Base-by-base conservation (phyloP, 2,888 invertebrate species). In the Abrostola tripartita region DNA sequence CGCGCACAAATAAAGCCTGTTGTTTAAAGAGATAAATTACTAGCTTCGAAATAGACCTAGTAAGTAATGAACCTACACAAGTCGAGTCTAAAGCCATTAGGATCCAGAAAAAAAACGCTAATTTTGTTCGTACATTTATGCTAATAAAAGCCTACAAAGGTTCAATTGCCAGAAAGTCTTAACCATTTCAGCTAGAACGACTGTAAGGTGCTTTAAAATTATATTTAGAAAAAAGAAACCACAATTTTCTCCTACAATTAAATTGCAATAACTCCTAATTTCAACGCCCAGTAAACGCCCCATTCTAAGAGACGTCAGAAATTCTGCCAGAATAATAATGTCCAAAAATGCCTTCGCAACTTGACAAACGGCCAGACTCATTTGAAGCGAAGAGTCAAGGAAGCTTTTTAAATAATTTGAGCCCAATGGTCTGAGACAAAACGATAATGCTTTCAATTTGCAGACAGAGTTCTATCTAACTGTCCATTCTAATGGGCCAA, bases 361-460 rank as follows among this genome's bases (percentile, higher is more conserved):
- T 70, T 53, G 58, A 64, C 55, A 71, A 71, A 71, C 50, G 56
- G 50, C 74, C 38, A 14, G 41, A 47, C 62, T 52, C 8, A 53
- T 53, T 64, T 5, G 36, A 50, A 10, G 36, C 2, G 35, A 71
- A 65, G 53, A n/a, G 37, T 35, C 44, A 7, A 50, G 40, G 35
- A 56, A 47, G 52, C 52, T 59, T 64, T 74, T 71, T 56, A 65
- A 75, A 75, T 71, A 64, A 75, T 80, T 73, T 73, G 62, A 56
- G 37, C 35, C 50, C 61, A 74, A 73, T 71, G 65, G 57, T 40
- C 37, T 51, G 55, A 61, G 14, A 54, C 37, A 56, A 56, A 75
- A 65, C 38, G 65, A 42, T 75, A 50, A 71, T 60, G 50, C 64
- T 71, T 59, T 74, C 52, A 74, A 74, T 56, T 71, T 52, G 44